phyloP scores from a whole-genome alignment of 2,113 vertebrate genomes.

The Spea multiplicata region DNA sequence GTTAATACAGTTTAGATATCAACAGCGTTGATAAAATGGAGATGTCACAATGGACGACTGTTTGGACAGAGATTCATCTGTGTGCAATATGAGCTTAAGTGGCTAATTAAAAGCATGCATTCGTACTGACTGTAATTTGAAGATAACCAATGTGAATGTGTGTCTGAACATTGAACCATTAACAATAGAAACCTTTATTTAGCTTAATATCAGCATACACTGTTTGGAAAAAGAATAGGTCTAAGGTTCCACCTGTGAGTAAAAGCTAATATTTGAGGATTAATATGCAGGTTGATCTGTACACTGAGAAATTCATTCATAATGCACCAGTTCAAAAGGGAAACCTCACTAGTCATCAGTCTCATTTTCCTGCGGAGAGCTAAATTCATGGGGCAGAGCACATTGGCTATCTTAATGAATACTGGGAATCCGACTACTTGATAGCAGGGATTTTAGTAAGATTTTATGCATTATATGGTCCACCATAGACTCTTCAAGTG shows the following conservation, averaged over 20 bases:
- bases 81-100: not conserved
- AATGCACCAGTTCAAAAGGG: too few species aligned
- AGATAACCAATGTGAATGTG: not conserved
- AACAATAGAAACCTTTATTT: not conserved
- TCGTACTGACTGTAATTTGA: not conserved
- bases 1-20: not conserved
- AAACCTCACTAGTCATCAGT: too few species aligned
- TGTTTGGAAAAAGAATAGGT: not conserved
- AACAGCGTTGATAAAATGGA: not conserved
- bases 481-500: too few species aligned
- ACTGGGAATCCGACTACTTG: too few species aligned
- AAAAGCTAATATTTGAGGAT: slow-evolving; percentile 8
- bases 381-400: too few species aligned
- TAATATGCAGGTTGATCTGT: not conserved
- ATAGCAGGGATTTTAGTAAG: too few species aligned
- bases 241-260: not conserved
- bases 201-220: not conserved
- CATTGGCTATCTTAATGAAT: too few species aligned
- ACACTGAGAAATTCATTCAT: not conserved
- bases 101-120: not conserved
- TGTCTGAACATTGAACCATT: not conserved
- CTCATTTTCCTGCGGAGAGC: too few species aligned
- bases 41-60: not conserved
- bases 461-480: too few species aligned
- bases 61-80: not conserved